Conservation (phyloP, 1,140 invertebrate species). For the Thaumatotibia leucotreta region DNA sequence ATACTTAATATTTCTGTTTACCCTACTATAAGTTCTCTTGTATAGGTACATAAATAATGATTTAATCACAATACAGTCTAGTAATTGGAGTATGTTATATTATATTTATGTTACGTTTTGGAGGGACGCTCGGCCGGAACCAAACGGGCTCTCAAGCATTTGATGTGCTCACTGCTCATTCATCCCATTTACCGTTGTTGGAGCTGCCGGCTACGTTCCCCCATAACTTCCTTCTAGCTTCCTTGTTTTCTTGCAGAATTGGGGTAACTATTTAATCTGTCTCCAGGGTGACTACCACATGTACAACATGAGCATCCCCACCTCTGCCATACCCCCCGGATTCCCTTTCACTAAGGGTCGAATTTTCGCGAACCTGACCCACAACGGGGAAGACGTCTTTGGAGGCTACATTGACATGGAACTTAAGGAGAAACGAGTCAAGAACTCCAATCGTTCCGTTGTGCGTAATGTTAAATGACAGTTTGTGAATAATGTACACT, state of each 20-base stretch:
- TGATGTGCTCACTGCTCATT: too few species aligned
- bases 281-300: conserved; percentile 16
- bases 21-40: too few species aligned
- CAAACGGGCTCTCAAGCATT: too few species aligned
- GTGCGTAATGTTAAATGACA: neutral
- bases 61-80: too few species aligned
- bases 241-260: neutral
- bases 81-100: too few species aligned
- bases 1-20: too few species aligned
- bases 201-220: neutral
- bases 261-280: neutral
- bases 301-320: conserved; percentile 11
- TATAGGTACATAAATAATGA: too few species aligned
- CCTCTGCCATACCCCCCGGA: neutral
- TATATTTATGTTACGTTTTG: too few species aligned
- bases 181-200: too few species aligned
- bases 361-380: conserved; percentile 3
- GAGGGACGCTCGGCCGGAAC: too few species aligned
- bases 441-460: neutral
- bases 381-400: conserved; percentile 19
- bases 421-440: neutral
- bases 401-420: neutral
- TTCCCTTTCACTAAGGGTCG: conserved; percentile 14
- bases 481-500: neutral
- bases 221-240: neutral